Evolutionary conservation across 2,888 invertebrate genomes (phyloP).

Genomic region (Andrena trimmerana): DNA sequence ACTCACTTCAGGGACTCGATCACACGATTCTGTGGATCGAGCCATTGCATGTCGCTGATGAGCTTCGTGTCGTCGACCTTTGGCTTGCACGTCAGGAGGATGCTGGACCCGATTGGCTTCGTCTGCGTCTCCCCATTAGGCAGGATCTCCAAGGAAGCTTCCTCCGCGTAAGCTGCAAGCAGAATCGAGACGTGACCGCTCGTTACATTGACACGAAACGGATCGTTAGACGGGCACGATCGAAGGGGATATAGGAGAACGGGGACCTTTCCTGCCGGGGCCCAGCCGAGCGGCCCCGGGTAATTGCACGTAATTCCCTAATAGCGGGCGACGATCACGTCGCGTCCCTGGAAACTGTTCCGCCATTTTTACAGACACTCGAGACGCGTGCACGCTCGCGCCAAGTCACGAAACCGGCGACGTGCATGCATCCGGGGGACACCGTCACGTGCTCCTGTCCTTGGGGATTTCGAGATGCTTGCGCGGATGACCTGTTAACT

Average conservation of each 20-base stretch:
- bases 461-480: constrained; percentile 8
- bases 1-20: constrained; percentile 90
- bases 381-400: not conserved
- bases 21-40: constrained; percentile 89
- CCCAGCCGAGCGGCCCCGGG: constrained; percentile 16
- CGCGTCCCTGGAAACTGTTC: constrained; percentile 11
- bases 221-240: constrained; percentile 7
- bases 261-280: constrained; percentile 9
- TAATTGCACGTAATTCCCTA: constrained; percentile 50
- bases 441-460: not conserved
- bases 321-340: constrained; percentile 44
- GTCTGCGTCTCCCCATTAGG: constrained; percentile 90
- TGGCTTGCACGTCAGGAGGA: constrained; percentile 92
- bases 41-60: constrained; percentile 92
- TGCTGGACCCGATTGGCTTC: constrained; percentile 91
- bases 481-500: not conserved
- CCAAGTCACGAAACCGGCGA: constrained; percentile 9
- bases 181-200: constrained; percentile 45
- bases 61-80: constrained; percentile 89
- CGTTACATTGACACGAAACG: constrained; percentile 53
- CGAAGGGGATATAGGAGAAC: not conserved
- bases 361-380: constrained; percentile 29
- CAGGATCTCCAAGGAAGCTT: constrained; percentile 88
- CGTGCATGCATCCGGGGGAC: not conserved
- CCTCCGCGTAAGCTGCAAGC: constrained; percentile 77